Base-by-base conservation (phyloP, 2,888 invertebrate species). In the Catocala sponsa region DNA sequence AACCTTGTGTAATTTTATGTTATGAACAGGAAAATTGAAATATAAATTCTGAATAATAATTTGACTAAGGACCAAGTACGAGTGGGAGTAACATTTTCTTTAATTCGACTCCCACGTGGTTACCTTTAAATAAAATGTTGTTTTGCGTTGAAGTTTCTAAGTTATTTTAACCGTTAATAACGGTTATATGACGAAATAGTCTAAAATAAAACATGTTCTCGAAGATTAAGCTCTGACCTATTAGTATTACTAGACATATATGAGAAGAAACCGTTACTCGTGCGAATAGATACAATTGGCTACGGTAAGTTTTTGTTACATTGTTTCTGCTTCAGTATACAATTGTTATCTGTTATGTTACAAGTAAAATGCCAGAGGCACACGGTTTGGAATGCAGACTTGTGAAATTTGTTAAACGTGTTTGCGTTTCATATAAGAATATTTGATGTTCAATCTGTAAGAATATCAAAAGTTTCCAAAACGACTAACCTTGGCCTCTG, bases 261-360 rank as follows among this genome's bases (percentile, higher is more conserved):
- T n/a, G n/a, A 32, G 52, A 58, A 63, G 62, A 65, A 63, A 66
- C 68, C 58, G 74, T 75, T 74, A 71, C 47, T 42, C 52, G 44
- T 44, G 55, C 55, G 63, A 67, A 71, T 61, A 68, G 57, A 61
- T 41, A 55, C 61, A 61, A 65, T 74, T 68, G 52, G 59, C 59
- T 52, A 57, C 61, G 59, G 62, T 33, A 48, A 46, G 53, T 61
- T 63, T 62, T 64, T 64, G 50, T 61, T 64, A 50, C 51, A 63
- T 59, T 56, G 63, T 68, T 58, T 63, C 54, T 65, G 46, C 47
- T 56, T 59, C 52, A 60, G 48, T 55, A 59, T 55, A 59, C 44
- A 54, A 63, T 61, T 55, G 52, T 63, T 65, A 48, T 32, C 53
- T 49, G 35, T 48, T 53, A 12, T 53, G 41, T 12, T 12, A n/a